Base-by-base conservation (phyloP, 2,797 vertebrate genomes). In the Aplochiton taeniatus region DNA sequence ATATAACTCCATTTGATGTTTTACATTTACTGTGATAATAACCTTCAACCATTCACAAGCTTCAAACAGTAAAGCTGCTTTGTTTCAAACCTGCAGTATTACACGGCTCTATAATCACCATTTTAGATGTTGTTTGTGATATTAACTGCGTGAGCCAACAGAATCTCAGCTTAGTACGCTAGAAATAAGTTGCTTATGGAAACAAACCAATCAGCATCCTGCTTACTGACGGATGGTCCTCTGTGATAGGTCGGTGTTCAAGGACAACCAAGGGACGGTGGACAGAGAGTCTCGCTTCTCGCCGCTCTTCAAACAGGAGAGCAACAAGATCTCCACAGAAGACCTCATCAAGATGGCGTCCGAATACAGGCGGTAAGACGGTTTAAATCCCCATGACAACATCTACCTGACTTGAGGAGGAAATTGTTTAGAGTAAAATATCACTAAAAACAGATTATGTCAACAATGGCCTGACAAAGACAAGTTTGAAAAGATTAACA, bases 271-370 rank as follows among this genome's bases (percentile, higher is more conserved):
- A 10, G 96, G 98, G 46, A 96, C 91, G 0, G 84, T 99, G 88
- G 97, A 99, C 88, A 91, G 95, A 87, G 98, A 99, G 53, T 94
- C 95, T 4, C 90, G 97, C 71, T 99, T 99, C 88, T 99, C 97
- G 11, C 96, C 96, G 9, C 89, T 99, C 52, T 99, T 97, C 87
- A 96, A 96, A 81, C 98, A 99, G 88, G 98, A 99, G 87, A 96
- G 94, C 87, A 98, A 85, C 90, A 99, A 98, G 84, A 95, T 98
- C 87, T 96, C 95, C 77, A 93, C 94, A 4, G 98, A 99, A 68
- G 98, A 99, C 58, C 89, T 99, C 72, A 91, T 98, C 61, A 99
- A 98, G 83, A 87, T 98, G 64, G 91, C 98, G 57, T 86, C 93
- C 18, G 98, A 99, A 80, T 99, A 94, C 78, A 94, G 93, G 85